Base-by-base conservation (phyloP, 2,888 invertebrate genomes). In the Mimas tiliae region DNA sequence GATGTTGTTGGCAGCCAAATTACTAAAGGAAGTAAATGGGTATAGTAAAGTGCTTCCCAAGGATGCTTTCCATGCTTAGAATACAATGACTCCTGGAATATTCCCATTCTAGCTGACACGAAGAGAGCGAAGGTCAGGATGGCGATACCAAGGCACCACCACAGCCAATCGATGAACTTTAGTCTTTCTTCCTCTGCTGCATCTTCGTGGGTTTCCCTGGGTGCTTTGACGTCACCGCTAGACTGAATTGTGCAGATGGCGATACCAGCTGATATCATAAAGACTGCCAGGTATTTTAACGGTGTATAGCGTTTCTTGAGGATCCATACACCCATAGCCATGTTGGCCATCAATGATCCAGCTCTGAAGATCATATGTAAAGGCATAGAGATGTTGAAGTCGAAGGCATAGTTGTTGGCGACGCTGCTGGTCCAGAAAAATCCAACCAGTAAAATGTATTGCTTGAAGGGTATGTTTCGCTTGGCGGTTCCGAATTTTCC, bases 291-390 rank as follows among this genome's bases (percentile, higher is more conserved):
- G 88, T 98, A 99, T 87, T 99, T 99, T 45, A 96, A 94, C 2
- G 96, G 88, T 0, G 96, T 94, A 80, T 99, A 99, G 63, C 94
- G 94, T 81, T 97, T 97, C 77, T 97, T 97, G 50, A 99, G 87
- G 69, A 99, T 96, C 76, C 98, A 94, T 48, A 98, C 97, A 14
- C 99, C 98, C 96, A 99, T 97, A 45, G 98, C 95, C 96, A 99
- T 97, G 87, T 99, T 99, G 0, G 99, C 98, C 94, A 99, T 98
- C 42, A 99, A 92, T 4, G 99, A 99, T 0, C 99, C 99, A 67
- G 99, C 97, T 94, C 99, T 95, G 88, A 99, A 99, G 84, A 99
- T 99, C 97, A 99, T 99, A 85, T 99, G 99, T 58, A 99, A 91
- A 0, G 99, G 99, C 96, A 99, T 99, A 0, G 99, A 96, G 80